These are phyloP conservation scores for Ceyx erithaca DNA, from an alignment of 2,797 vertebrate genomes.

Conservation along the genomic window DNA sequence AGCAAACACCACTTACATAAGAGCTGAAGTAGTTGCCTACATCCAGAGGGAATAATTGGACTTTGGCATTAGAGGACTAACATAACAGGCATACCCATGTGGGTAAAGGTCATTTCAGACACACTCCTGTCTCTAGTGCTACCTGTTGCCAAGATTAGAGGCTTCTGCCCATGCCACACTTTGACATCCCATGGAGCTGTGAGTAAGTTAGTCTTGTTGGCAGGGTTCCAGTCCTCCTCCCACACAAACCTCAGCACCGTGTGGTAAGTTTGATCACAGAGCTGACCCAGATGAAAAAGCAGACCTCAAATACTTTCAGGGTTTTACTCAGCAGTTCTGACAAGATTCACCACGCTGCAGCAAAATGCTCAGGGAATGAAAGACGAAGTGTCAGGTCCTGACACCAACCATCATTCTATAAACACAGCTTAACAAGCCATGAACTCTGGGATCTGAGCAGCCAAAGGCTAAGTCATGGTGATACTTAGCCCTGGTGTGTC, in stretches of 20 bases:
- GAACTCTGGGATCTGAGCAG: neutral
- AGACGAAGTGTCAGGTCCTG: neutral
- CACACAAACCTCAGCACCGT: fast-evolving
- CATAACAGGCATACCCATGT: neutral
- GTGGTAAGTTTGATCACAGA: neutral
- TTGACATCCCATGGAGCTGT: neutral
- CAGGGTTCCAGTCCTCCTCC: neutral
- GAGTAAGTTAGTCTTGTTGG: neutral
- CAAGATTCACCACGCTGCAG: neutral
- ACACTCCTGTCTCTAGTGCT: neutral
- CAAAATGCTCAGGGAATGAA: neutral
- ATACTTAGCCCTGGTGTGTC: neutral
- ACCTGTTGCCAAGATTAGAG: neutral
- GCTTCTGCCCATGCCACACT: neutral
- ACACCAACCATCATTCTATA: neutral
- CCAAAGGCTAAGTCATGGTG: neutral
- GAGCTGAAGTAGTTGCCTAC: neutral
- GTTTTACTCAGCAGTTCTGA: neutral
- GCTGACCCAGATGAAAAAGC: neutral
- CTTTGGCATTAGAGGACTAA: neutral
- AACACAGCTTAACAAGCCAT: neutral
- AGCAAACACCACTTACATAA: neutral
- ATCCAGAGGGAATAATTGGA: neutral
- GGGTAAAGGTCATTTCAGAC: neutral
- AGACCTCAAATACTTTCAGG: neutral